Conservation (phyloP, 2,113 vertebrate species). For the Takifugu bimaculatus region DNA sequence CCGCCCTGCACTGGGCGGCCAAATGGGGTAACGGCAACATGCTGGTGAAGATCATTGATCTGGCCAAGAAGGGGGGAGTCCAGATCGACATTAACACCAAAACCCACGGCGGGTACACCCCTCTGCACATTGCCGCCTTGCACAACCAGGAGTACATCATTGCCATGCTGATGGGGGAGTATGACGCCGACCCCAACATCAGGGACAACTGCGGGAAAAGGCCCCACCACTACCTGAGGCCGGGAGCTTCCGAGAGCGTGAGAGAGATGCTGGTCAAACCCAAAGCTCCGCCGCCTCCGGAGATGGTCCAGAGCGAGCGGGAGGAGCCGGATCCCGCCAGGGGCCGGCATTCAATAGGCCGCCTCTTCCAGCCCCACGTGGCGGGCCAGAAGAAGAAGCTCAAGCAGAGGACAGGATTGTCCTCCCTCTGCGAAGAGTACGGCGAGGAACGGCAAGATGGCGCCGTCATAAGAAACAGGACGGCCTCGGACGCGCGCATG, state of each 20-base stretch:
- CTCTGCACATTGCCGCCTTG: conserved; percentile 86
- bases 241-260: conserved; percentile 57
- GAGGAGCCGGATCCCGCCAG: conserved; percentile 82
- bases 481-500: too few species aligned
- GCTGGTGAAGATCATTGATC: conserved; percentile 76
- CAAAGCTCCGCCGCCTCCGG: neutral
- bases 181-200: conserved; percentile 72
- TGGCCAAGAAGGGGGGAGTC: conserved; percentile 61
- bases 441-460: conserved; percentile 38
- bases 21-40: conserved; percentile 85
- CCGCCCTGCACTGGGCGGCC: conserved; percentile 91
- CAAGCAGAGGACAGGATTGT: conserved; percentile 72
- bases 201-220: conserved; percentile 89
- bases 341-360: conserved; percentile 80
- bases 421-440: conserved; percentile 62
- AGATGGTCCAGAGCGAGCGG: conserved; percentile 41
- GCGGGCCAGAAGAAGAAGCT: conserved; percentile 75
- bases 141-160: conserved; percentile 80
- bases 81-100: conserved; percentile 78
- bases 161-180: conserved; percentile 75
- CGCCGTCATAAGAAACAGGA: too few species aligned
- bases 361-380: conserved; percentile 77
- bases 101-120: conserved; percentile 86
- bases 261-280: conserved; percentile 79
- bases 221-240: conserved; percentile 83